phyloP scores from a whole-genome alignment of 2,888 invertebrate genomes.

The Drosophila testacea region DNA sequence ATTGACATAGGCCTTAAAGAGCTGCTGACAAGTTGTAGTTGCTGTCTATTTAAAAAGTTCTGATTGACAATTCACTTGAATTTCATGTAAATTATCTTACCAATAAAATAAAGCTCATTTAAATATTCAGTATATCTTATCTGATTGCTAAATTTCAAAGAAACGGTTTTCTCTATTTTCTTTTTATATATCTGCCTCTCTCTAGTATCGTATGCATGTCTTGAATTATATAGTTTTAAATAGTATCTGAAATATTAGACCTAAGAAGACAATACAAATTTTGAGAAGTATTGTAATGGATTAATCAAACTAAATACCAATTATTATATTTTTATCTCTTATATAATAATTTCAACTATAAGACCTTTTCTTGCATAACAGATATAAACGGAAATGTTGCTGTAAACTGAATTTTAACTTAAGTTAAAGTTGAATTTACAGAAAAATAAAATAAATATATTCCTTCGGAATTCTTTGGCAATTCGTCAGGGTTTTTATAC shows the following conservation, averaged over 20 bases:
- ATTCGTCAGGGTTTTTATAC: conserved; percentile 29
- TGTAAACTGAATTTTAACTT: neutral
- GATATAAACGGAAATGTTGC: neutral
- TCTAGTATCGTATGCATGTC: no score
- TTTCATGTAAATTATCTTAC: neutral
- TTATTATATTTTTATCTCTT: neutral
- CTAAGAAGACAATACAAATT: no score
- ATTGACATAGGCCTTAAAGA: conserved; percentile 39
- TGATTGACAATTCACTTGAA: neutral
- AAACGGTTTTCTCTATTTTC: no score
- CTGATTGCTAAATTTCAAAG: no score
- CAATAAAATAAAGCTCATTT: neutral
- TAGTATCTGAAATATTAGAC: no score
- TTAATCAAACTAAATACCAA: no score
- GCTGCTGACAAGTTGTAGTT: conserved; percentile 55
- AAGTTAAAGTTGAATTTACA: neutral
- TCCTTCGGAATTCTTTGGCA: conserved; percentile 12
- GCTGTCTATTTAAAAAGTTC: conserved; percentile 2
- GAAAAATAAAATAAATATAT: neutral
- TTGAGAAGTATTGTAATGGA: no score
- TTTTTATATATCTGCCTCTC: no score
- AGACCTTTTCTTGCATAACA: no score
- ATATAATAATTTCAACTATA: no score
- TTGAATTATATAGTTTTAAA: no score
- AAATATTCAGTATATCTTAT: no score